phyloP scores from a whole-genome alignment of 2,888 invertebrate species.

The Cristatella mucedo region DNA sequence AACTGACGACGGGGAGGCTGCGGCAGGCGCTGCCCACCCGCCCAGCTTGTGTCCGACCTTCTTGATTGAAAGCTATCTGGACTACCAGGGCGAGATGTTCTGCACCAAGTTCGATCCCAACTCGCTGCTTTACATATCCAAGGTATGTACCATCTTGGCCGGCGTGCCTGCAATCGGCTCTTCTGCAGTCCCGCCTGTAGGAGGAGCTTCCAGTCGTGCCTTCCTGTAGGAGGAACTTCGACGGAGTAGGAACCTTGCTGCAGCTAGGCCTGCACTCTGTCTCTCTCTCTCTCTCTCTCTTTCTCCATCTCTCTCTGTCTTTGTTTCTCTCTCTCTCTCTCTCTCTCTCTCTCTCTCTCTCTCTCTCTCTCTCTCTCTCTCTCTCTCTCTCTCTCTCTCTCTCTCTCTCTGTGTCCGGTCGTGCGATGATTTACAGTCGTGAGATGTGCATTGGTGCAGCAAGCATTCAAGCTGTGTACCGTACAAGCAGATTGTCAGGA shows the following conservation, averaged over 20 bases:
- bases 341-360: too few species aligned
- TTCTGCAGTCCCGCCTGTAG: too few species aligned
- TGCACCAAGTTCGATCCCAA: constrained; percentile 36
- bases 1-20: constrained; percentile 12
- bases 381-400: too few species aligned
- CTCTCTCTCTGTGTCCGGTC: too few species aligned
- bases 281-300: not conserved
- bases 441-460: too few species aligned
- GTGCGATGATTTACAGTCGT: too few species aligned
- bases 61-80: constrained; percentile 35
- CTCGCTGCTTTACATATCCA: constrained; percentile 35
- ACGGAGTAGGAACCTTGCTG: not conserved
- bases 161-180: not conserved
- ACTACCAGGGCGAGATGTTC: constrained; percentile 34
- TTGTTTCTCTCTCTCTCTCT: too few species aligned
- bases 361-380: too few species aligned
- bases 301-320: too few species aligned
- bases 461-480: too few species aligned
- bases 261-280: not conserved
- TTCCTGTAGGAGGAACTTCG: not conserved
- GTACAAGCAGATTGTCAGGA: too few species aligned
- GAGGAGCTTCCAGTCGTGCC: not conserved
- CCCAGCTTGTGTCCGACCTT: constrained; percentile 33
- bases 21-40: too few species aligned
- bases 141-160: constrained; percentile 17